phyloP scores from a whole-genome alignment of 2,888 invertebrate species.

The Tetropium fuscum region DNA sequence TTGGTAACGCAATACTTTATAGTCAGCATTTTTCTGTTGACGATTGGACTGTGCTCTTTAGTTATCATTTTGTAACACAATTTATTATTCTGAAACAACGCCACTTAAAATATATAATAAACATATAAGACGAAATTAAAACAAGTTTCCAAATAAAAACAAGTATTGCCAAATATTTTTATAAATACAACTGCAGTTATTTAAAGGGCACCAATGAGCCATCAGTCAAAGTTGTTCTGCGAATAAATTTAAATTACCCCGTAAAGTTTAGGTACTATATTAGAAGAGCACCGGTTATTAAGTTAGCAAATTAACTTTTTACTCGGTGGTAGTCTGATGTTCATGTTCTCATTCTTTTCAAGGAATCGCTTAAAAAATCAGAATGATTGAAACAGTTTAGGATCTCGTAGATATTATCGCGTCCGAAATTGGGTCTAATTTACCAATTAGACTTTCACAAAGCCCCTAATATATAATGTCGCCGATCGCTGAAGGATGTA shows the following conservation, averaged over 20 bases:
- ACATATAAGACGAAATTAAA: background rate
- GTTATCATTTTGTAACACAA: background rate
- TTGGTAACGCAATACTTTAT: background rate
- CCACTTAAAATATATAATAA: constrained; percentile 1
- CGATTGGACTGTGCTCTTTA: background rate
- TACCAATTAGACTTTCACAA: constrained; percentile 13
- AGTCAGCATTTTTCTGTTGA: background rate
- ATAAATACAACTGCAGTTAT: background rate
- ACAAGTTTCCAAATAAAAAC: background rate
- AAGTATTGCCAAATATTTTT: background rate
- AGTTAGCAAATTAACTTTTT: background rate
- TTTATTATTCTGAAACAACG: constrained; percentile 1
- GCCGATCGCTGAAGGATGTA: background rate
- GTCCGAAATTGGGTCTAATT: background rate
- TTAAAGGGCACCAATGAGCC: background rate
- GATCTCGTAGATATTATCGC: background rate
- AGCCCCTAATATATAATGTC: background rate
- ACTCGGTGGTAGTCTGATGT: too few species aligned
- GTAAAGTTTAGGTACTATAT: too few species aligned
- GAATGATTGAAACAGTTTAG: background rate
- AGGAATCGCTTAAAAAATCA: too few species aligned
- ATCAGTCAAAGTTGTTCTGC: background rate
- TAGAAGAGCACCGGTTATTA: background rate
- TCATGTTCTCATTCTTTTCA: too few species aligned
- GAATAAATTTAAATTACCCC: background rate